A percentile compares a stretch with the other conserved stretches of the same genome.
phyloP scores from a whole-genome alignment of 2,113 vertebrate genomes.

The Lepisosteus oculatus region DNA sequence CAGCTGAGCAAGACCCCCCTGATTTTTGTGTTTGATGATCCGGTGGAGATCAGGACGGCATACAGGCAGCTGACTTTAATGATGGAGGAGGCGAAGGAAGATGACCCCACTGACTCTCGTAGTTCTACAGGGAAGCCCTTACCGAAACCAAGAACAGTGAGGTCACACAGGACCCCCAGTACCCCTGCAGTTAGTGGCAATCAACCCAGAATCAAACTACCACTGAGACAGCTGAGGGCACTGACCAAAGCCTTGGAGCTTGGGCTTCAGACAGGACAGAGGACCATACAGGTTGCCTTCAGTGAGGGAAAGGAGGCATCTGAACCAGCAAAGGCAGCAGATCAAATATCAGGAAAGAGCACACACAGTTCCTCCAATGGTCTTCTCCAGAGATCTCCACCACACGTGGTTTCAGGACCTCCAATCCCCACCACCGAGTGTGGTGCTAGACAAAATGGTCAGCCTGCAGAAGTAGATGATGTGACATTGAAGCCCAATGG shows the following conservation, averaged over 20 bases:
- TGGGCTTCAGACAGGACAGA: constrained; percentile 20
- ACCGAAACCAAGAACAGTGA: constrained; percentile 36
- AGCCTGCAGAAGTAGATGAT: no score
- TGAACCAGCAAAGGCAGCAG: not conserved
- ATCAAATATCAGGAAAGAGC: not conserved
- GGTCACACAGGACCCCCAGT: constrained; percentile 4
- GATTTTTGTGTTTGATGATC: constrained; percentile 28
- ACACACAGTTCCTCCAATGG: no score
- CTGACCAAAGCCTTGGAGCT: constrained; percentile 35
- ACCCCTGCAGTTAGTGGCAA: no score
- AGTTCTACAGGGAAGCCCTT: constrained; percentile 13
- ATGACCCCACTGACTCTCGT: not conserved
- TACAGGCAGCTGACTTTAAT: constrained; percentile 38
- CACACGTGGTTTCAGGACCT: no score
- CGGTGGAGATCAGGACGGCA: constrained; percentile 24
- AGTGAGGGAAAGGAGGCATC: not conserved
- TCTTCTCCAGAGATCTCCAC: no score
- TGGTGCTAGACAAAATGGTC: no score
- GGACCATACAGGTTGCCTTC: constrained; percentile 2
- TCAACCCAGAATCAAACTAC: not conserved
- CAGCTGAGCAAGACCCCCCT: constrained; percentile 32
- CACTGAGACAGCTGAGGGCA: constrained; percentile 7
- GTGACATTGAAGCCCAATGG: not conserved
- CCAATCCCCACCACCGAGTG: no score
- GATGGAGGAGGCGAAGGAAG: constrained; percentile 23